Evolutionary conservation across 2,113 vertebrate species (phyloP).

Genomic region (Marmota monax): DNA sequence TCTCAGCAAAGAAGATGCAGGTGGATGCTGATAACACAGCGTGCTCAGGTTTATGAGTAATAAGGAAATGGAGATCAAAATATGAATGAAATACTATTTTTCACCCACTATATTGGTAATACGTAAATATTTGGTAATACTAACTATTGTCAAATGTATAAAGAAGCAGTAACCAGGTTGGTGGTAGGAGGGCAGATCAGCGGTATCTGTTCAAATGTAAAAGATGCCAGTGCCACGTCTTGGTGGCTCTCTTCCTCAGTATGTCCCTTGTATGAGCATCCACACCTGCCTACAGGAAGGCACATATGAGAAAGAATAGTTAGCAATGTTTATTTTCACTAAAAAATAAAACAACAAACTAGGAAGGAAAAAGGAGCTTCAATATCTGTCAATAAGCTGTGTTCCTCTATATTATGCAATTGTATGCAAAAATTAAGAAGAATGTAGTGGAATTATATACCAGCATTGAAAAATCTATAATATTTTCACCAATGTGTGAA

Average conservation of each 20-base stretch:
- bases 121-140: neutral
- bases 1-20: neutral
- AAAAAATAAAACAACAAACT: neutral
- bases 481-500: neutral
- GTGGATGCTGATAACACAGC: neutral
- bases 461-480: neutral
- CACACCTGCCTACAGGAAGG: neutral
- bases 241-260: neutral
- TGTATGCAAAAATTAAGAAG: neutral
- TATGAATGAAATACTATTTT: neutral
- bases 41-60: neutral
- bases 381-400: neutral
- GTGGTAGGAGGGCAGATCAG: neutral
- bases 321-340: neutral
- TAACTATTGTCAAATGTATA: neutral
- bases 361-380: neutral
- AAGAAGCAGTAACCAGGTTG: neutral
- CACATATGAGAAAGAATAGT: neutral
- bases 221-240: neutral
- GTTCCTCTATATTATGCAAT: neutral
- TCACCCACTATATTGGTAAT: neutral
- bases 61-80: neutral
- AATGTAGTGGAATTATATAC: neutral
- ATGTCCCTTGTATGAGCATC: neutral
- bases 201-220: neutral